A percentile compares a stretch with the other conserved stretches of the same genome.
phyloP scores from a whole-genome alignment of 2,113 vertebrate species.

The Vimba vimba region DNA sequence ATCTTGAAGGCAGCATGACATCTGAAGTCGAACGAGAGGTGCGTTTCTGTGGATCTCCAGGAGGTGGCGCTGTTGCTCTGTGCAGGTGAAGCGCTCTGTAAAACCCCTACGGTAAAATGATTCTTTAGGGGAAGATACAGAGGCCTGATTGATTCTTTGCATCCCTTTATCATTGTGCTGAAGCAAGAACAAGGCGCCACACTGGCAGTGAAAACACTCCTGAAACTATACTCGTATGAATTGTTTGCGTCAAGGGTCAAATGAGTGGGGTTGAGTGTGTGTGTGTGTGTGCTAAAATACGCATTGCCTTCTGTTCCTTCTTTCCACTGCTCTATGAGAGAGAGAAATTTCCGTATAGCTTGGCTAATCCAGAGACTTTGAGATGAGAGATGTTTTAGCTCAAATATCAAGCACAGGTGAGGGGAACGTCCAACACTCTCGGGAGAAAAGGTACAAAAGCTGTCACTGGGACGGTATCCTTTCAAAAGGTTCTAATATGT shows the following conservation, averaged over 20 bases:
- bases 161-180: slow-evolving; percentile 61
- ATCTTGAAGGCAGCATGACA: not conserved
- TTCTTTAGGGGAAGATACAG: slow-evolving; percentile 54
- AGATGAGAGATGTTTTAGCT: slow-evolving; percentile 44
- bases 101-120: slow-evolving; percentile 50
- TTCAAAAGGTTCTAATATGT: no score
- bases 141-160: slow-evolving; percentile 61
- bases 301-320: slow-evolving; percentile 49
- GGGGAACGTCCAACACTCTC: not conserved
- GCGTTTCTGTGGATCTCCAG: slow-evolving; percentile 29
- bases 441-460: no score
- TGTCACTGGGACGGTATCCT: no score
- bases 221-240: not conserved
- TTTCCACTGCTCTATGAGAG: slow-evolving; percentile 36
- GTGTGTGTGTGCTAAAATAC: slow-evolving; percentile 40
- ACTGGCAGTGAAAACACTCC: slow-evolving; percentile 53
- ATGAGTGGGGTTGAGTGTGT: not conserved
- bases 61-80: slow-evolving; percentile 57
- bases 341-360: slow-evolving; percentile 17
- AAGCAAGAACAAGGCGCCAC: slow-evolving; percentile 57
- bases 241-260: slow-evolving; percentile 19
- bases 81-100: slow-evolving; percentile 45
- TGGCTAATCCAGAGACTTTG: slow-evolving; percentile 10
- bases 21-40: not conserved
- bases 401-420: slow-evolving; percentile 56